phyloP scores from a whole-genome alignment of 1,140 invertebrate species.

The Sinella curviseta region DNA sequence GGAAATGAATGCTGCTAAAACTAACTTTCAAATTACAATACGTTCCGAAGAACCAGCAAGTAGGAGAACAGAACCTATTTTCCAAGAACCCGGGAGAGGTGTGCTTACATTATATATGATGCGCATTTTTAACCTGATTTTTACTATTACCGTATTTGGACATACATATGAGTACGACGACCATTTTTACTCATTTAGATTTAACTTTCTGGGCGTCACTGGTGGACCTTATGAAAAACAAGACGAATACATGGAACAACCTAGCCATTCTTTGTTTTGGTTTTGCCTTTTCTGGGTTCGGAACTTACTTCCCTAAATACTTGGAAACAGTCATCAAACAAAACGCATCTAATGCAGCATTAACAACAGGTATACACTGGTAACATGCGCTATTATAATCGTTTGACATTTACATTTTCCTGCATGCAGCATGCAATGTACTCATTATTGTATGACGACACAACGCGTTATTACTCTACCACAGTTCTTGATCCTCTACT shows the following conservation, averaged over 20 bases:
- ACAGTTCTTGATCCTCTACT: no score
- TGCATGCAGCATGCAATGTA: no score
- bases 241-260: constrained; percentile 68
- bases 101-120: no score
- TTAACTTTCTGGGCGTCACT: constrained; percentile 54
- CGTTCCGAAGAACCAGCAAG: neutral
- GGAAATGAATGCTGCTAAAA: constrained; percentile 1
- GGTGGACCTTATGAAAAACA: constrained; percentile 65
- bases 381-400: no score
- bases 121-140: no score
- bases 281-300: constrained; percentile 72
- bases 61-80: neutral
- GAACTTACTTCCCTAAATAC: constrained; percentile 74
- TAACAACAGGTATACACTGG: constrained; percentile 67
- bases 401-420: no score
- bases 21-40: neutral
- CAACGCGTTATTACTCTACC: no score
- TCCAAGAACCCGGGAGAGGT: neutral
- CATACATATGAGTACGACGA: neutral
- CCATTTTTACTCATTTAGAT: neutral
- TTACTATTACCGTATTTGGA: no score
- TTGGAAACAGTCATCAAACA: constrained; percentile 72
- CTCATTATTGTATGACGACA: no score
- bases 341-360: constrained; percentile 66
- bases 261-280: constrained; percentile 68